Percentiles rank a stretch among this genome's conserved stretches.
Evolutionary conservation across 1,140 invertebrate species (phyloP).

Genomic region (Mycetomoellerius zeteki): DNA sequence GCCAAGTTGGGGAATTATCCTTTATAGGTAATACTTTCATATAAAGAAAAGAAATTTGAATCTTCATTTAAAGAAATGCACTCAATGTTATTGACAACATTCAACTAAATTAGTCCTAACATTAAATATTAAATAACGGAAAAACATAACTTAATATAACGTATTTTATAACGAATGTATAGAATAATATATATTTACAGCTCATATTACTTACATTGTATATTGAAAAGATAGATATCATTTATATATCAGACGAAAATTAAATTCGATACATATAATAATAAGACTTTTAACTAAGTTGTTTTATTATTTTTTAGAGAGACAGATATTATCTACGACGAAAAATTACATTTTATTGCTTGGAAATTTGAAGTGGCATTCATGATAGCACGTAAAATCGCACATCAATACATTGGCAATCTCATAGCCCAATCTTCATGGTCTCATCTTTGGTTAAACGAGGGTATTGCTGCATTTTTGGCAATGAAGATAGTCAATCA

Average conservation of each 20-base stretch:
- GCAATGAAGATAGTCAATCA: conserved; percentile 89
- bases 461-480: conserved; percentile 90
- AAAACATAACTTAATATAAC: too few relatives aligned
- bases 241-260: too few relatives aligned
- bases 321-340: background rate
- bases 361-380: conserved; percentile 87
- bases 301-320: conserved; percentile 5
- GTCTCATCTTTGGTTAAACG: conserved; percentile 90
- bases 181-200: too few relatives aligned
- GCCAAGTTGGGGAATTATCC: conserved; percentile 93
- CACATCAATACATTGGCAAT: conserved; percentile 89
- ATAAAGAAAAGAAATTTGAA: background rate
- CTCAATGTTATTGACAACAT: too few relatives aligned
- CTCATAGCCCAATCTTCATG: conserved; percentile 89
- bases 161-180: too few relatives aligned
- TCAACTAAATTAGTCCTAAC: too few relatives aligned
- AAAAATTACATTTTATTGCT: conserved; percentile 83
- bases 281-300: background rate
- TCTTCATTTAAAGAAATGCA: too few relatives aligned
- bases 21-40: conserved; percentile 85
- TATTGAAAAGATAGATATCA: too few relatives aligned
- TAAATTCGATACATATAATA: background rate
- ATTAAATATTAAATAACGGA: too few relatives aligned
- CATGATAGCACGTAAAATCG: conserved; percentile 89
- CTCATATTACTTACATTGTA: too few relatives aligned